Evolutionary conservation across 2,888 invertebrate species (phyloP).

Genomic region (Pasiphila rectangulata): DNA sequence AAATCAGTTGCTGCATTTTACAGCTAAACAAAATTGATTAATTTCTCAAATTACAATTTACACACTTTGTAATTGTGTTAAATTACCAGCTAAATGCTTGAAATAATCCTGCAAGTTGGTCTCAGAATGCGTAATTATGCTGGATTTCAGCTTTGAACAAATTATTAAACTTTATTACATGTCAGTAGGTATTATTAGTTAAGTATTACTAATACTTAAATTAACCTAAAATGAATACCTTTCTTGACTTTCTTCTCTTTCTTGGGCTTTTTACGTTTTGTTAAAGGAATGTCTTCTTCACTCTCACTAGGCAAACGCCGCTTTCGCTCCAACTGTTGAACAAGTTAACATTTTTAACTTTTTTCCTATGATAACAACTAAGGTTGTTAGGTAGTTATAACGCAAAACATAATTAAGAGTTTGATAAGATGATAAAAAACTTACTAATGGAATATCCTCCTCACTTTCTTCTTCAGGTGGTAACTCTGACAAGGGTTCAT

Average conservation of each 20-base stretch:
- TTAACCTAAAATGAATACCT: conserved; percentile 51
- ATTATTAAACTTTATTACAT: neutral
- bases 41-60: too few relatives aligned
- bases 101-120: too few relatives aligned
- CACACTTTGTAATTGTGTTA: too few relatives aligned
- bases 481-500: conserved; percentile 75
- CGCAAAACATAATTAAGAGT: neutral
- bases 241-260: conserved; percentile 78
- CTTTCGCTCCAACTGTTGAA: conserved; percentile 54
- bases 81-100: too few relatives aligned
- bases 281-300: conserved; percentile 88
- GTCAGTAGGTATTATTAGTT: neutral
- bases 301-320: conserved; percentile 76
- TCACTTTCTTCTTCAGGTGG: conserved; percentile 82
- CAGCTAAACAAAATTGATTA: too few relatives aligned
- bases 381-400: too few relatives aligned
- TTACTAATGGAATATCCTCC: conserved; percentile 89
- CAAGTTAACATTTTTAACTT: neutral
- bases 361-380: too few relatives aligned
- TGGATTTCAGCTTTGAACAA: too few relatives aligned
- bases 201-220: too few relatives aligned
- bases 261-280: conserved; percentile 85
- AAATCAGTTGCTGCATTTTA: too few relatives aligned
- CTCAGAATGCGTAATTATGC: too few relatives aligned
- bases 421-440: conserved; percentile 21